Conservation (phyloP, 2,888 invertebrate species). For the Odontothrips loti region DNA sequence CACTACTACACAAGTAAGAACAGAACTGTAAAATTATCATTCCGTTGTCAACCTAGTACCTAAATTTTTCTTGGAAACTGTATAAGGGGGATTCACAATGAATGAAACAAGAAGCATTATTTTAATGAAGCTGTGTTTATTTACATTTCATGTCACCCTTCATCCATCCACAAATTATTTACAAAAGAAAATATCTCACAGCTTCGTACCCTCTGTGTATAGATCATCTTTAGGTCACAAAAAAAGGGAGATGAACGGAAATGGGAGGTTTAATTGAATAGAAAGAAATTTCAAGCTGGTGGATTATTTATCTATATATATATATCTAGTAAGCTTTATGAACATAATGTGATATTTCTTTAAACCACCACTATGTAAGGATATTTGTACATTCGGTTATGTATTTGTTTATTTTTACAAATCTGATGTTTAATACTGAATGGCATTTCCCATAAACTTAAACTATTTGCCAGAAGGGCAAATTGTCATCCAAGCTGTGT, state of each 20-base stretch:
- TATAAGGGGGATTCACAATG: too few relatives aligned
- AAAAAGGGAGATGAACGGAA: not conserved
- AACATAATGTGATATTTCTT: conserved; percentile 25
- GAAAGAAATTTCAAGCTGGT: not conserved
- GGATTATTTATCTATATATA: not conserved
- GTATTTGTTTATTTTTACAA: conserved; percentile 27
- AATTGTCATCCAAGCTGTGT: conserved; percentile 7
- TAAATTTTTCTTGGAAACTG: too few relatives aligned
- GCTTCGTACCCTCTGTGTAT: not conserved
- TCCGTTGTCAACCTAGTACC: too few relatives aligned
- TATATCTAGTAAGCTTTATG: conserved; percentile 12
- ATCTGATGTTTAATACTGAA: conserved; percentile 23
- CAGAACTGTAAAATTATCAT: too few relatives aligned
- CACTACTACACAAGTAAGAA: too few relatives aligned
- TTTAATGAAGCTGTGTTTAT: too few relatives aligned
- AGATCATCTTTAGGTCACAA: not conserved
- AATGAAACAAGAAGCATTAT: too few relatives aligned
- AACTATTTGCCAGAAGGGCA: conserved; percentile 12
- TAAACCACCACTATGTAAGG: conserved; percentile 22
- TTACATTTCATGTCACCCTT: too few relatives aligned
- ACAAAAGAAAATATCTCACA: too few relatives aligned
- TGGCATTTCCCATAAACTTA: conserved; percentile 1
- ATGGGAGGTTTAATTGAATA: not conserved
- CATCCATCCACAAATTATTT: too few relatives aligned
- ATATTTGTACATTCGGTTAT: conserved; percentile 25